These are phyloP conservation scores for Camponotus pennsylvanicus DNA, from an alignment of 1,140 invertebrate species.

Conservation along the genomic window DNA sequence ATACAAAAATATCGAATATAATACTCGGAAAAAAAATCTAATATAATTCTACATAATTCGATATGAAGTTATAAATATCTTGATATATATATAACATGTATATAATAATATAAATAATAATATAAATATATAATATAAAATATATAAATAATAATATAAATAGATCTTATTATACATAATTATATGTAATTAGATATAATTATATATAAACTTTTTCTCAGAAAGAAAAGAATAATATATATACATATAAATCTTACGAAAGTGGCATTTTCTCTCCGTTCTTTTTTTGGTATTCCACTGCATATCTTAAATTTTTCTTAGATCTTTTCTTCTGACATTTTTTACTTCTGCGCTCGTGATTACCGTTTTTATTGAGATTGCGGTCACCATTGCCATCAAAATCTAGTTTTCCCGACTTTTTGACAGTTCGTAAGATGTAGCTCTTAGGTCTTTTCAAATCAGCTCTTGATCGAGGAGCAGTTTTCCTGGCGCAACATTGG, in stretches of 20 bases:
- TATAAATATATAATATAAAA: too few relatives aligned
- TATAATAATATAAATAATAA: too few relatives aligned
- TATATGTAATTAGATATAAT: too few relatives aligned
- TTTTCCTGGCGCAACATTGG: conserved; percentile 52
- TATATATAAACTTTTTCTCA: too few relatives aligned
- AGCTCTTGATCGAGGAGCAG: not conserved
- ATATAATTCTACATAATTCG: too few relatives aligned
- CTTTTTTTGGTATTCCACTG: not conserved
- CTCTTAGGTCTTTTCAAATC: conserved; percentile 18
- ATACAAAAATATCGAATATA: too few relatives aligned
- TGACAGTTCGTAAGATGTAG: not conserved
- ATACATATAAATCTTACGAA: not conserved
- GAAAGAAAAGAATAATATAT: not conserved
- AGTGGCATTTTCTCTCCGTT: not conserved
- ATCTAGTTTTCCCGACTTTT: conserved; percentile 14
- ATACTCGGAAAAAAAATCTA: too few relatives aligned
- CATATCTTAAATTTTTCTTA: conserved; percentile 5
- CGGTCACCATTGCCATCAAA: not conserved
- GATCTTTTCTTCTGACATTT: conserved; percentile 14
- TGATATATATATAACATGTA: too few relatives aligned
- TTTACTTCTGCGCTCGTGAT: conserved; percentile 7
- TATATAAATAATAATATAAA: too few relatives aligned
- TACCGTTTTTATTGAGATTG: conserved; percentile 24
- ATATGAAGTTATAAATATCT: too few relatives aligned
- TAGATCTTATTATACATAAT: too few relatives aligned